Evolutionary conservation across 2,888 invertebrate genomes (phyloP), one percentile per base, ranked within the genome.

Genomic region (Cotesia congregata): DNA sequence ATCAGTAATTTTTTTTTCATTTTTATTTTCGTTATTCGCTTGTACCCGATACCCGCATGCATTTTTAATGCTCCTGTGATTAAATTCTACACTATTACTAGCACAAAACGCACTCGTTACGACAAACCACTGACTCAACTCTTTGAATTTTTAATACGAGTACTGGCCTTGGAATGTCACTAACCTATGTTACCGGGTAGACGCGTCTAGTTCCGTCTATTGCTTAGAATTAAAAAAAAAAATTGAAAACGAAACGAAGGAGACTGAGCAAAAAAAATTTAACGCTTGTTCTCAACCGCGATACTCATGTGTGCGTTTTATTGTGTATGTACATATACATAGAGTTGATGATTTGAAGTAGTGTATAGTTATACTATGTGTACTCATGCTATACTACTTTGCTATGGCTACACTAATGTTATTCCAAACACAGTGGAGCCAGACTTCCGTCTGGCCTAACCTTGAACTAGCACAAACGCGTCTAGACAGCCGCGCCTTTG

Each of bases 361-460:
- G 30, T 30, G 39, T 60, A n/a, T 64, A 41, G 40, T 38, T 67
- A 61, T 64, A 38, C 30, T 61, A 38, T 64, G 64, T 67, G 41
- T 30, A 1, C 59, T 59, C 40, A 61, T 61, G 39, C 71, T 38
- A 61, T 61, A 20, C 71, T 72, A 50, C 72, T 69, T 72, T 78
- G 78, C 76, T 76, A 75, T 78, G 75, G 67, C 76, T 78, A 79
- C 69, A 76, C 81, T 83, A 83, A 86, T 85, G 83, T 82, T 86
- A 86, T 87, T 87, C 88, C 83, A 85, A 85, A 86, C 86, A 85
- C 84, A 85, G 83, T 82, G 80, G 80, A 82, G 83, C 85, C 86
- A 86, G 87, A 88, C 88, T 87, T 87, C 88, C 88, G 87, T 83
- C 84, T 86, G 82, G 80, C 75, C 80, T 83, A 86, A 84, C 88